Conservation (phyloP, 2,797 vertebrate genomes). For the Acridotheres tristis region DNA sequence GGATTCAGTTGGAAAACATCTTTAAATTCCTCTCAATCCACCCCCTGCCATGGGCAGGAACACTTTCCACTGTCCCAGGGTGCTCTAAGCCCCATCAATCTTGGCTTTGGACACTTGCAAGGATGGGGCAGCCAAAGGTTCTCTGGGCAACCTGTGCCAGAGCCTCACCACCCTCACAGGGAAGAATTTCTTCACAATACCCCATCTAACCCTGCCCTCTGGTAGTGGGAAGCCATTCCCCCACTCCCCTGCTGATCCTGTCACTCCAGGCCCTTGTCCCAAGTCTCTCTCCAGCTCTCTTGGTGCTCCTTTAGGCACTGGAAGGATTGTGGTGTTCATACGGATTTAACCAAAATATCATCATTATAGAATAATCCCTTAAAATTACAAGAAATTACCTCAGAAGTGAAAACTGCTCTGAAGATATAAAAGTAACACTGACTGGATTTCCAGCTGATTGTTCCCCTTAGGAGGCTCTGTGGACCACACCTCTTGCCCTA, state of each 20-base stretch:
- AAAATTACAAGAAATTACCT: background rate
- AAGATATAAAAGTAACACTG: background rate
- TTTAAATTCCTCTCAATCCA: background rate
- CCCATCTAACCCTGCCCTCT: background rate
- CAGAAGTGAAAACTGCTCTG: background rate
- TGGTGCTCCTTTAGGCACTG: background rate
- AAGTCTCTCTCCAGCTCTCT: background rate
- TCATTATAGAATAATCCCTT: background rate
- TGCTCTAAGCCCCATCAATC: background rate
- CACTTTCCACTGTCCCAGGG: background rate
- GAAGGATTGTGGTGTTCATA: background rate
- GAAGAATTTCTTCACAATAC: background rate
- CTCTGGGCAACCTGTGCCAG: background rate
- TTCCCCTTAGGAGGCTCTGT: background rate
- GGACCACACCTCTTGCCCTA: background rate
- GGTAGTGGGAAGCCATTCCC: background rate
- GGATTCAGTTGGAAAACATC: background rate
- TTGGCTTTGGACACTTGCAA: background rate
- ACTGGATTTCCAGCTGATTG: background rate
- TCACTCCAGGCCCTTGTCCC: background rate
- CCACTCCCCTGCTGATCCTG: accelerated
- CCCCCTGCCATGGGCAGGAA: background rate
- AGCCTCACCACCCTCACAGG: accelerated
- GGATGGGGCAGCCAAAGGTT: background rate
- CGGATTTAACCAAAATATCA: background rate